Evolutionary conservation across 2,888 invertebrate genomes (phyloP), one percentile per base, ranked within the genome.

Genomic region (Catonia carolina): DNA sequence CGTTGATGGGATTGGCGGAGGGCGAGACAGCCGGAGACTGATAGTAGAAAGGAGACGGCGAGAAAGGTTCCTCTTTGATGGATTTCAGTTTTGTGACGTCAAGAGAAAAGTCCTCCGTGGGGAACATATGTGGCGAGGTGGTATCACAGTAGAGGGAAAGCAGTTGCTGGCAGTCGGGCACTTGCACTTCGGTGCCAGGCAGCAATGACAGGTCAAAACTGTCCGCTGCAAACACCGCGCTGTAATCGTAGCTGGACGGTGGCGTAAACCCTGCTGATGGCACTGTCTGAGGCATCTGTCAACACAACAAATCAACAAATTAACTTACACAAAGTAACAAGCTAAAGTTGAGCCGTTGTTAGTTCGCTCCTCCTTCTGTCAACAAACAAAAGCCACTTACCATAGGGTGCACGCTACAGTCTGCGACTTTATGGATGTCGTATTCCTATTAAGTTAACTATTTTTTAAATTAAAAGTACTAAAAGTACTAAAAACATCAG

Each of bases 231-330:
- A 77, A 77, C 61, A 70, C 73, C 58, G 66, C 64, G 64, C 74
- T 77, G 73, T 80, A 81, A 69, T 81, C 81, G 71, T 84, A 85
- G 63, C 52, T 42, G 12, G 85, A 82, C 66, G 85, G 84, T 73
- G 85, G 84, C 73, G 84, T 85, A 71, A 82, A 84, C 72, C 85
- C 85, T 68, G 84, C 84, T 67, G 84, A 80, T 58, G 87, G 87
- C 68, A 87, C 87, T 69, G 83, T 86, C 77, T 88, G 88, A 74
- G 87, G 85, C 86, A 87, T 87, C 88, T 88, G 82, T 10, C 75
- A 77, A 63, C 64, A 66, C 63, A 63, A 60, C 61, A 52, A 57
- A 6, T 6, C n/a, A 37, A 5, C 37, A 4, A 2, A 37, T 4
- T 37, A n/a, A n/a, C n/a, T n/a, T n/a, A n/a, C n/a, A n/a, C n/a